Percentiles rank a stretch among this genome's conserved stretches.
phyloP scores from a whole-genome alignment of 2,797 vertebrate genomes.

The Mycteria americana region DNA sequence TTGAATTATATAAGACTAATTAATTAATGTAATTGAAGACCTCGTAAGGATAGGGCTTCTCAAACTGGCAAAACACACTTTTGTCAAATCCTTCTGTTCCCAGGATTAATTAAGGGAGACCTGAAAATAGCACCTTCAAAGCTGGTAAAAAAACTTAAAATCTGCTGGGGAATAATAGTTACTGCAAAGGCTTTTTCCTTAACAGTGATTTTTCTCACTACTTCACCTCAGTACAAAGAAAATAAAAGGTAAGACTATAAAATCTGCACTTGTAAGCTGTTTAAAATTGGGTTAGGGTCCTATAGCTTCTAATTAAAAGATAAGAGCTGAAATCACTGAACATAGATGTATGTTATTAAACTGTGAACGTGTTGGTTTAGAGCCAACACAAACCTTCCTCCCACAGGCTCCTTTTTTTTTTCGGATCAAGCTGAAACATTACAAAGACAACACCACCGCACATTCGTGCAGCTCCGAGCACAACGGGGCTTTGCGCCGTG shows the following conservation, averaged over 20 bases:
- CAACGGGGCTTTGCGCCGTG: fast-evolving
- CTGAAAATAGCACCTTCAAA: conserved; percentile 53
- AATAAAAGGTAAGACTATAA: conserved; percentile 67
- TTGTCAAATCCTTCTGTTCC: conserved; percentile 56
- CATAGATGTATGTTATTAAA: conserved; percentile 63
- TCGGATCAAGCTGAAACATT: background rate
- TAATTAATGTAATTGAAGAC: conserved; percentile 56
- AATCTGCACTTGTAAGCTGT: conserved; percentile 66
- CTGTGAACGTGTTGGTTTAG: conserved; percentile 16
- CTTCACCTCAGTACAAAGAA: conserved; percentile 58
- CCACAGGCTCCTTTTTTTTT: background rate
- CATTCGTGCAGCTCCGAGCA: background rate
- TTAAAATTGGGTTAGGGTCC: conserved; percentile 59
- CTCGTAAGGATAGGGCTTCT: background rate
- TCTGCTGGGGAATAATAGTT: conserved; percentile 17
- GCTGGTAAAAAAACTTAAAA: conserved; percentile 54
- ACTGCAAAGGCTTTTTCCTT: background rate
- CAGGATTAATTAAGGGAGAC: conserved; percentile 61
- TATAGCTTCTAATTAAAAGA: conserved; percentile 66
- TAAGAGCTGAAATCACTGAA: conserved; percentile 64
- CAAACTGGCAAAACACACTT: conserved; percentile 14
- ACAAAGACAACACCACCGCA: background rate
- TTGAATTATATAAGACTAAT: conserved; percentile 37
- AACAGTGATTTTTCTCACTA: conserved; percentile 53
- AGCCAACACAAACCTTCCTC: conserved; percentile 46